A percentile compares a stretch with the other conserved stretches of the same genome.
Evolutionary conservation across 2,888 invertebrate genomes (phyloP).

Genomic region (Acanthopleura granulata): DNA sequence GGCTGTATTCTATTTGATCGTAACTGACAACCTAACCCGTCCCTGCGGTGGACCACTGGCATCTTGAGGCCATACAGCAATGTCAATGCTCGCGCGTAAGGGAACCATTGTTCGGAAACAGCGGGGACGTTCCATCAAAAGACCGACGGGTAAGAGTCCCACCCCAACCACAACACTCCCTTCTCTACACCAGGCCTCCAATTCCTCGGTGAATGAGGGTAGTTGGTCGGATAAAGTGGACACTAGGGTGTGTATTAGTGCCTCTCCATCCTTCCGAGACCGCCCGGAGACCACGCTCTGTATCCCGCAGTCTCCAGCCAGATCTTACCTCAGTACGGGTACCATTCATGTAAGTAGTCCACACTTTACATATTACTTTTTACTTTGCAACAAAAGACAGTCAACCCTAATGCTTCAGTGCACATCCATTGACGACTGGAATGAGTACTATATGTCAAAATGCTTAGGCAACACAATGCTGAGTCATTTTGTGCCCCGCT

Average conservation of each 20-base stretch:
- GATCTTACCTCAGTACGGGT: not conserved
- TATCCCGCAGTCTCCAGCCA: not conserved
- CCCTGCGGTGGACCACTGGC: no score
- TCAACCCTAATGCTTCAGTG: no score
- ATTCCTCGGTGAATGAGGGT: not conserved
- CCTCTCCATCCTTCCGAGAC: not conserved
- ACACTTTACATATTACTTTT: no score
- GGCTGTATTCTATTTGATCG: no score
- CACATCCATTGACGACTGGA: no score
- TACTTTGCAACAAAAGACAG: no score
- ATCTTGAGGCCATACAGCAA: not conserved
- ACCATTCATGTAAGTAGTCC: no score
- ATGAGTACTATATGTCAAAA: no score
- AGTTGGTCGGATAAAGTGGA: not conserved
- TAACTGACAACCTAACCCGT: no score
- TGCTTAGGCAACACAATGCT: no score
- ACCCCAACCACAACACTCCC: not conserved
- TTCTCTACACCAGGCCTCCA: not conserved
- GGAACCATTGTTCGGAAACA: not conserved
- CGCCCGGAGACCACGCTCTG: not conserved
- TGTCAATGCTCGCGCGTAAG: not conserved
- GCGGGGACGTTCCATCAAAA: constrained; percentile 7
- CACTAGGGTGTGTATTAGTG: not conserved
- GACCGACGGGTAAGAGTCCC: constrained; percentile 3
- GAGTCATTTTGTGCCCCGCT: no score